Evolutionary conservation across 2,113 vertebrate species (phyloP), one percentile per base, ranked within the genome.

Genomic region (Oryzias melastigma): DNA sequence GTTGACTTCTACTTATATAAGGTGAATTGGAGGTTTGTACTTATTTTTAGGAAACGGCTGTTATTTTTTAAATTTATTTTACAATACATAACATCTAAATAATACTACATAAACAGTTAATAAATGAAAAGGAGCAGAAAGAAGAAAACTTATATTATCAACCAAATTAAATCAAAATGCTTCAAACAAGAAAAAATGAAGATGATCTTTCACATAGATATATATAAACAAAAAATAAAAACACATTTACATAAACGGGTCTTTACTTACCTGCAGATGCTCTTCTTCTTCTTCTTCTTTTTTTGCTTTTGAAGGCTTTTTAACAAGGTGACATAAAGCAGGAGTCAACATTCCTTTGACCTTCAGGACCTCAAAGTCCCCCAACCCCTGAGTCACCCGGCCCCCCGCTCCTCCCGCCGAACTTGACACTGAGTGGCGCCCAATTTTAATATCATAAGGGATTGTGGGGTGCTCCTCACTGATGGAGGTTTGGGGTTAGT

Each of bases 401-500:
- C 64, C 58, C 63, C 51, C 55, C 48, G 20, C 1, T 15, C 46
- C 52, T 53, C 53, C 71, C 62, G 83, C 67, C 64, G 75, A 82
- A 80, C 70, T 80, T 62, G 77, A 78, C 70, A 78, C 70, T 79
- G 69, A 81, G 65, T 68, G 65, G 71, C 8, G 22, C 69, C 67
- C 7, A 49, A 57, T 84, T 84, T 78, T 79, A 88, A 85, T 85
- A 82, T 83, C 75, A 68, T 10, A 56, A 35, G 75, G 77, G 73
- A 82, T 73, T 81, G 76, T 60, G 25, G 81, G 76, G 74, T 80
- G 85, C 77, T 88, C 66, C 67, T 77, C 79, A 81, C 78, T 82
- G 88, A 89, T 87, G 82, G 76, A 72, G 78, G 68, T 75, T 75
- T 52, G 47, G 48, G 69, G 65, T 67, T 70, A 70, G 61, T 81